Evolutionary conservation across 2,797 vertebrate species (phyloP).

Genomic region (Xenopus petersii): DNA sequence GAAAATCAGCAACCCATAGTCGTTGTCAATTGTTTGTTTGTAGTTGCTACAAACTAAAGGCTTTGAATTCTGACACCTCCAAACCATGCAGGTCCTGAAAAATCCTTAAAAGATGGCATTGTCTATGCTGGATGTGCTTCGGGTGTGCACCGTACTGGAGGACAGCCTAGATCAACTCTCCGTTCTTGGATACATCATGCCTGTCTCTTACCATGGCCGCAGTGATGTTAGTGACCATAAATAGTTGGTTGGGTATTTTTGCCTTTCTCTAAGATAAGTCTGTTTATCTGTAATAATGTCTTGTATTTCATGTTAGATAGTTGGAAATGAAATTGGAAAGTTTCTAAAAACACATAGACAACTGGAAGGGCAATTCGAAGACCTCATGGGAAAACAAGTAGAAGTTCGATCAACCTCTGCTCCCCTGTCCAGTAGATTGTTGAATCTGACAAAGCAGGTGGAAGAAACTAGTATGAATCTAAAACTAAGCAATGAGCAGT

Average conservation of each 20-base stretch:
- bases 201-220: slow-evolving; percentile 36
- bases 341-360: slow-evolving; percentile 37
- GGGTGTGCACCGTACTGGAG: slow-evolving; percentile 68
- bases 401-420: slow-evolving; percentile 18
- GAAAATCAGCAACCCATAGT: no score
- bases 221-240: slow-evolving; percentile 42
- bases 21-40: no score
- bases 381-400: slow-evolving; percentile 22
- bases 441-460: slow-evolving; percentile 15
- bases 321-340: slow-evolving; percentile 49
- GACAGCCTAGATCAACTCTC: slow-evolving; percentile 69
- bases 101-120: slow-evolving; percentile 34
- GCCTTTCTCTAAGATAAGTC: no score
- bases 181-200: slow-evolving; percentile 70
- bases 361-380: slow-evolving; percentile 38
- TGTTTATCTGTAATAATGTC: background rate
- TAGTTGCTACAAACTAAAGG: background rate
- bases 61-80: background rate
- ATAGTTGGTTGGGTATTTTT: no score
- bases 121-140: slow-evolving; percentile 60
- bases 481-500: slow-evolving; percentile 44
- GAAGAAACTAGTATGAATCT: slow-evolving; percentile 23
- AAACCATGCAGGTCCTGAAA: background rate
- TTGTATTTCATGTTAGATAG: slow-evolving; percentile 45
- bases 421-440: slow-evolving; percentile 12